Percentiles rank a stretch among this genome's conserved stretches.
Conservation (phyloP, 64 coral and sea anemone genomes). For the Anthopleura sola region DNA sequence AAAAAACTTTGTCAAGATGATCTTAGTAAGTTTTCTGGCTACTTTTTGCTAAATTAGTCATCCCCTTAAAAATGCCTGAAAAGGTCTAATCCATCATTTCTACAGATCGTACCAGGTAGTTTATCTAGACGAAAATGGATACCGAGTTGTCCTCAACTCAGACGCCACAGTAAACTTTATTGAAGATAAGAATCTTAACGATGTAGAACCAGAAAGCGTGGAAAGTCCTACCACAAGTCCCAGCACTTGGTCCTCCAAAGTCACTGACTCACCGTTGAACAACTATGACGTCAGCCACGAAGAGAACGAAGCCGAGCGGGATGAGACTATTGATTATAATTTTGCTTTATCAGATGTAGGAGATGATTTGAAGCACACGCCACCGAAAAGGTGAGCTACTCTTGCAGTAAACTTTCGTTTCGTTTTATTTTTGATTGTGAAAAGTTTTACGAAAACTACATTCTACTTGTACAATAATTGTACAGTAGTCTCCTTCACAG, state of each 20-base stretch:
- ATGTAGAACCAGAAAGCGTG: neutral
- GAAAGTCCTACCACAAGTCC: neutral
- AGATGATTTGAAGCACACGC: conserved; percentile 16
- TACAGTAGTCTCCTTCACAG: too few relatives aligned
- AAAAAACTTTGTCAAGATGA: too few relatives aligned
- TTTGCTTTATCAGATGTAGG: neutral
- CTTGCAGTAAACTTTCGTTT: too few relatives aligned
- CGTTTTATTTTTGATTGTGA: too few relatives aligned
- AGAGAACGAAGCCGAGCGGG: conserved; percentile 68
- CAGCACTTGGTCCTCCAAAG: neutral
- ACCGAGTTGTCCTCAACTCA: conserved; percentile 35
- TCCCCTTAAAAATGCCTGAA: too few relatives aligned
- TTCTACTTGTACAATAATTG: too few relatives aligned
- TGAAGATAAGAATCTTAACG: conserved; percentile 5
- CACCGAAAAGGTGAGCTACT: conserved; percentile 31
- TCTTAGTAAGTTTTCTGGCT: too few relatives aligned
- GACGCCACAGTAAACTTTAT: conserved; percentile 23
- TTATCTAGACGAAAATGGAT: conserved; percentile 49
- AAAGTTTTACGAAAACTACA: too few relatives aligned
- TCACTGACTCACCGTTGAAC: conserved; percentile 41
- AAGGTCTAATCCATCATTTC: too few relatives aligned
- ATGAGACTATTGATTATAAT: conserved; percentile 90
- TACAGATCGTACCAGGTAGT: neutral
- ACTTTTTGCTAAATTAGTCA: too few relatives aligned
- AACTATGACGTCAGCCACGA: conserved; percentile 56